Evolutionary conservation across 2,888 invertebrate species (phyloP).

Genomic region (Clostera curtula): DNA sequence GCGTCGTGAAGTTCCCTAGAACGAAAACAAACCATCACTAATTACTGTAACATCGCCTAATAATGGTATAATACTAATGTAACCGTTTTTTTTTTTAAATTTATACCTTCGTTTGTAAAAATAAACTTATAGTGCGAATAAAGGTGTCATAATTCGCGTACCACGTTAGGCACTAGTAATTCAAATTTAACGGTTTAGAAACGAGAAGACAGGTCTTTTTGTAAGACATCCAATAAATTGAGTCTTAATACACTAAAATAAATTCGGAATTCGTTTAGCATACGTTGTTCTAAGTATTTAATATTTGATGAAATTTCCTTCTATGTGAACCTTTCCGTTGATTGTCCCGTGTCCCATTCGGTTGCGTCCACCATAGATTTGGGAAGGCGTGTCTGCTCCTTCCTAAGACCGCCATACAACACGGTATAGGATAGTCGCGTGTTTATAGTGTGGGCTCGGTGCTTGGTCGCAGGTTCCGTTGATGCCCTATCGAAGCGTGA

Average conservation of each 20-base stretch:
- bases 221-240: too few relatives aligned
- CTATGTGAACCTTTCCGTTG: too few relatives aligned
- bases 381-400: constrained; percentile 16
- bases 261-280: too few relatives aligned
- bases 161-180: constrained; percentile 14
- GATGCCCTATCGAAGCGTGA: too few relatives aligned
- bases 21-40: constrained; percentile 38
- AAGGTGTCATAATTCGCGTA: constrained; percentile 22
- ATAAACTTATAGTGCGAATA: constrained; percentile 24
- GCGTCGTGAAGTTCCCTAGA: constrained; percentile 31
- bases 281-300: too few relatives aligned
- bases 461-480: too few relatives aligned
- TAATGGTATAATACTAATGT: constrained; percentile 14
- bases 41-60: constrained; percentile 26
- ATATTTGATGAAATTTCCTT: too few relatives aligned
- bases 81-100: constrained; percentile 4
- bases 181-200: constrained; percentile 20
- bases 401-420: constrained; percentile 18
- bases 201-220: constrained; percentile 27
- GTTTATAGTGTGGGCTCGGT: constrained; percentile 19
- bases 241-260: too few relatives aligned
- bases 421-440: constrained; percentile 19
- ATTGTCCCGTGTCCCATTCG: too few relatives aligned
- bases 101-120: constrained; percentile 16
- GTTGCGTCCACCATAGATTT: too few relatives aligned